Conservation (phyloP, 2,113 vertebrate genomes). For the Scomber japonicus region DNA sequence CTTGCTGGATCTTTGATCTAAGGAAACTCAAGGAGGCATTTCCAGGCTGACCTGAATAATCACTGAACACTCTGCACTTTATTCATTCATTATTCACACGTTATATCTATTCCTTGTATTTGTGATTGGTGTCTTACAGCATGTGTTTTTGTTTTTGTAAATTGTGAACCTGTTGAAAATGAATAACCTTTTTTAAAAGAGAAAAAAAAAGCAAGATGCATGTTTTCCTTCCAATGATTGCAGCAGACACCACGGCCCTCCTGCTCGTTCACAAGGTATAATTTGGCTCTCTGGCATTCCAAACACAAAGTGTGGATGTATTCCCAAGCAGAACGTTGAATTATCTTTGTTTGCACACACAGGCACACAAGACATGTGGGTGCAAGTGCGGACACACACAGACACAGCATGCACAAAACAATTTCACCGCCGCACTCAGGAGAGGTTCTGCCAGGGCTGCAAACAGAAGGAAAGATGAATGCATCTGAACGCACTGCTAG, state of each 20-base stretch:
- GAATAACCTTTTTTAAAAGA: no score
- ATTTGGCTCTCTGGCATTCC: constrained; percentile 66
- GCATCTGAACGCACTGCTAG: constrained; percentile 50
- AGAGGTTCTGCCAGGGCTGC: constrained; percentile 40
- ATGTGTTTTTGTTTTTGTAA: no score
- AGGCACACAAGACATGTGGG: constrained; percentile 31
- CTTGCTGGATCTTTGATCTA: no score
- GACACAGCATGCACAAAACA: constrained; percentile 39
- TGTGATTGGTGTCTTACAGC: no score
- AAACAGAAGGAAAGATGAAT: constrained; percentile 53
- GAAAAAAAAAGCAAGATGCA: constrained; percentile 36
- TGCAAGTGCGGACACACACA: background rate
- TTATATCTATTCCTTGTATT: no score
- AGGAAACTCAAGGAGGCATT: no score
- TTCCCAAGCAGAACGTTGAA: constrained; percentile 53
- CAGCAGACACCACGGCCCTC: constrained; percentile 51
- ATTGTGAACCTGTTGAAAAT: no score
- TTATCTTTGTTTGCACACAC: constrained; percentile 76
- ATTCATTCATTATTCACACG: no score
- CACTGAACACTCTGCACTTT: no score
- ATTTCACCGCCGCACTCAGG: constrained; percentile 43
- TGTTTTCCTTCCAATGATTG: constrained; percentile 56
- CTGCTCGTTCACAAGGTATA: constrained; percentile 51
- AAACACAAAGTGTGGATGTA: constrained; percentile 53
- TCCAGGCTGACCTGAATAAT: no score